Evolutionary conservation across 2,113 vertebrate genomes (phyloP).

Genomic region (Taurulus bubalis): DNA sequence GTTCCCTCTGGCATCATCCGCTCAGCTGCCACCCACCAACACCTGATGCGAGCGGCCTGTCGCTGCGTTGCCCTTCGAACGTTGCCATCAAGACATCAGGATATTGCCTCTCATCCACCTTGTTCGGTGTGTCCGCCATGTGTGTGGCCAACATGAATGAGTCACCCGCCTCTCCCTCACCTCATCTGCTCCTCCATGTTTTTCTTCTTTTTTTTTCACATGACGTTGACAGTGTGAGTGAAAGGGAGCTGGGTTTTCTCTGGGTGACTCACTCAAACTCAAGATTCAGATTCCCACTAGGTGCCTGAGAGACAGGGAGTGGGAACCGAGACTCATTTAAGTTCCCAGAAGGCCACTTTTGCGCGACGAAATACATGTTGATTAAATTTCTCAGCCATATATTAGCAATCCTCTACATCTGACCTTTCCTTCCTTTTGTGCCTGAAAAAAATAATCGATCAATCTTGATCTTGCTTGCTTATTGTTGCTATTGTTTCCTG

Average conservation of each 20-base stretch:
- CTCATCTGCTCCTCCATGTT: slow-evolving; percentile 31
- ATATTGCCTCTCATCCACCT: slow-evolving; percentile 2
- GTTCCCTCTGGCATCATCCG: slow-evolving; percentile 58
- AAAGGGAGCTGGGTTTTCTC: slow-evolving; percentile 37
- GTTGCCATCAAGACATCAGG: slow-evolving; percentile 27
- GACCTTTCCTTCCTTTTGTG: neutral
- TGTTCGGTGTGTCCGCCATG: neutral
- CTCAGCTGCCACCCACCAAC: slow-evolving; percentile 58
- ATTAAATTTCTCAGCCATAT: neutral
- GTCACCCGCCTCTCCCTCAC: slow-evolving; percentile 53
- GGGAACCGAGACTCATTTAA: slow-evolving; percentile 20
- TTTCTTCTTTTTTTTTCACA: neutral
- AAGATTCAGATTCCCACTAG: slow-evolving; percentile 45
- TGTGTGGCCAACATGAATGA: slow-evolving; percentile 44
- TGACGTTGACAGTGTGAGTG: slow-evolving; percentile 41
- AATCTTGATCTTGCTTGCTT: neutral
- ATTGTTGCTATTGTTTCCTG: slow-evolving; percentile 72
- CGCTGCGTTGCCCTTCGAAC: slow-evolving; percentile 31
- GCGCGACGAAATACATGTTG: neutral
- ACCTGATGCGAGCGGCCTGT: slow-evolving; percentile 51
- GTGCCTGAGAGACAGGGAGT: slow-evolving; percentile 26
- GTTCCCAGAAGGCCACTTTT: slow-evolving; percentile 21
- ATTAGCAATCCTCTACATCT: neutral
- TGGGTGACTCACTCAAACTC: slow-evolving; percentile 53
- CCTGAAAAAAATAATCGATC: neutral